Conservation (phyloP, 2,797 vertebrate genomes). For the Alfaro cultratus region DNA sequence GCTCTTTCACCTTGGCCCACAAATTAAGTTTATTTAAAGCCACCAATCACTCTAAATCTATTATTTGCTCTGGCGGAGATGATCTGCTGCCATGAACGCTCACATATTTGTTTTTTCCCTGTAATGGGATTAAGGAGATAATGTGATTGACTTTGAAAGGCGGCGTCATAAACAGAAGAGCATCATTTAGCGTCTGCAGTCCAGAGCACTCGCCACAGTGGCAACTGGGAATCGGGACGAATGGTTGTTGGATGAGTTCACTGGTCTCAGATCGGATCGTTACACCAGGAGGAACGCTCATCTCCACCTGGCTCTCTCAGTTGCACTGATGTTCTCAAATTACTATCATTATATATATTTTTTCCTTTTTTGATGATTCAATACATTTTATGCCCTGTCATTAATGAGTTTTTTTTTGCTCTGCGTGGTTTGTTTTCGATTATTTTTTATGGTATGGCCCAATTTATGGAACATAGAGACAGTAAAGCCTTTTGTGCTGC, state of each 20-base stretch:
- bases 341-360: not conserved
- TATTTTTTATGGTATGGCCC: not conserved
- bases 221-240: not conserved
- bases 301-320: not conserved
- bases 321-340: not conserved
- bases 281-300: not conserved
- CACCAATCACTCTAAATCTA: constrained; percentile 36
- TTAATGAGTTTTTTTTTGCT: not conserved
- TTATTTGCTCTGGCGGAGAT: constrained; percentile 17
- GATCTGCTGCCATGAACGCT: constrained; percentile 25
- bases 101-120: constrained; percentile 34
- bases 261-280: not conserved
- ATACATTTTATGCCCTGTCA: not conserved
- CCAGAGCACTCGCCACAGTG: not conserved
- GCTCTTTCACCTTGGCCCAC: constrained; percentile 78
- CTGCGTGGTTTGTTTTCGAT: not conserved
- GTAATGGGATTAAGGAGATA: constrained; percentile 27
- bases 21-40: constrained; percentile 60
- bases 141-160: constrained; percentile 33
- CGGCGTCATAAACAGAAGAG: not conserved
- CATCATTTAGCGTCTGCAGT: not conserved
- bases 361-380: not conserved
- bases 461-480: not conserved
- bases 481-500: not conserved
- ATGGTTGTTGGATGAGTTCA: not conserved